phyloP scores from a whole-genome alignment of 1,140 invertebrate genomes.

The Carposina sasakii region DNA sequence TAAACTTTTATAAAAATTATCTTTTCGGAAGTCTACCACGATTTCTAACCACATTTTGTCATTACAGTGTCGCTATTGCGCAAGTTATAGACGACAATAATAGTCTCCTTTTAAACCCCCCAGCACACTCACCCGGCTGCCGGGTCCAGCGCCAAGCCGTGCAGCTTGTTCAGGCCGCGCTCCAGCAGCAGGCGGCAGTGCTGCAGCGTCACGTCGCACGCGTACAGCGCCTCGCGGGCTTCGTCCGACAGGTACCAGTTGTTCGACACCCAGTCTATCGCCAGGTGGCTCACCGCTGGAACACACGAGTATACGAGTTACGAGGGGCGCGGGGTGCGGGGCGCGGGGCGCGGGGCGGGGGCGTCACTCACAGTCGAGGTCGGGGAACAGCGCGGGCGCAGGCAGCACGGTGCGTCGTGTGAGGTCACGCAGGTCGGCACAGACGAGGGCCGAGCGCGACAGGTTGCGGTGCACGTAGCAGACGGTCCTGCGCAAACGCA shows the following conservation, averaged over 20 bases:
- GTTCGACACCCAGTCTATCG: conserved; percentile 88
- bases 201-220: conserved; percentile 77
- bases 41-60: no score
- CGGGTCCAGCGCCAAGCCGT: conserved; percentile 88
- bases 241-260: conserved; percentile 92
- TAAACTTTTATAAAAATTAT: no score
- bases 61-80: no score
- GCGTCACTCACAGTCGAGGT: conserved; percentile 70
- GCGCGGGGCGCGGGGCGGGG: not conserved
- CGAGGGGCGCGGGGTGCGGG: not conserved
- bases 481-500: conserved; percentile 72
- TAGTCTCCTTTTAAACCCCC: no score
- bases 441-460: conserved; percentile 71
- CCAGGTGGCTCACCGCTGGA: conserved; percentile 79
- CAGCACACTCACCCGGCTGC: conserved; percentile 77
- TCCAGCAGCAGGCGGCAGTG: conserved; percentile 82
- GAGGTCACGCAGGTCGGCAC: conserved; percentile 77
- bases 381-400: conserved; percentile 72
- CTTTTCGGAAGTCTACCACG: no score
- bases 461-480: conserved; percentile 80
- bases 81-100: no score
- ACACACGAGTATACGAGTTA: not conserved
- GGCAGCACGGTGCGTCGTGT: conserved; percentile 73
- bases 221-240: conserved; percentile 79
- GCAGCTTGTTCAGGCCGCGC: conserved; percentile 80